Conservation (phyloP, 2,797 vertebrate genomes). For the Semaprochilodus insignis region DNA sequence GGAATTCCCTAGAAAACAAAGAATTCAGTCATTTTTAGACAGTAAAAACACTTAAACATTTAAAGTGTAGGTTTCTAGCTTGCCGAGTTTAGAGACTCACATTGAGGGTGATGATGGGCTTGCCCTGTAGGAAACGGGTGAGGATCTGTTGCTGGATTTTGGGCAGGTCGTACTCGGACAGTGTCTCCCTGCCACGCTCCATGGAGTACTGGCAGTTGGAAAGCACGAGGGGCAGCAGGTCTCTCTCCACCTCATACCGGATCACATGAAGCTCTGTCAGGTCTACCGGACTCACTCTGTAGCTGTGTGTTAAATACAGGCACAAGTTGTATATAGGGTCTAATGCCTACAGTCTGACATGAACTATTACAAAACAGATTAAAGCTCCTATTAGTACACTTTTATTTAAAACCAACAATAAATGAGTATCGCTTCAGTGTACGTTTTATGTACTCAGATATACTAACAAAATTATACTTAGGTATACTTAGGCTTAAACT, state of each 20-base stretch:
- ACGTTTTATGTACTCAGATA: too few relatives aligned
- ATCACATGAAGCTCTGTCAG: conserved; percentile 91
- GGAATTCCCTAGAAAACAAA: conserved; percentile 87
- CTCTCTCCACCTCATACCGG: conserved; percentile 87
- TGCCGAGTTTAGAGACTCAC: conserved; percentile 71
- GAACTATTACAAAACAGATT: too few relatives aligned
- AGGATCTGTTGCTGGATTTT: conserved; percentile 92
- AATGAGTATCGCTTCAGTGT: too few relatives aligned
- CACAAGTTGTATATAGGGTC: neutral
- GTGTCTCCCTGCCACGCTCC: conserved; percentile 83
- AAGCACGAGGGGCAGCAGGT: conserved; percentile 88
- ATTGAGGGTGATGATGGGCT: conserved; percentile 84
- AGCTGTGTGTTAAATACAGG: conserved; percentile 73
- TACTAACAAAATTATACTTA: too few relatives aligned
- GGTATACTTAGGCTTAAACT: too few relatives aligned
- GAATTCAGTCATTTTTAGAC: neutral
- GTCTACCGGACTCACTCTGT: conserved; percentile 86
- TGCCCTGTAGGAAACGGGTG: conserved; percentile 89
- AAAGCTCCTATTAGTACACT: too few relatives aligned
- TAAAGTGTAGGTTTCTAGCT: neutral
- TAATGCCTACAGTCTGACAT: neutral
- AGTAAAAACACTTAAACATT: neutral
- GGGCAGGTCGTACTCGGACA: conserved; percentile 87
- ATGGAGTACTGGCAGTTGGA: conserved; percentile 95
- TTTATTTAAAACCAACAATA: too few relatives aligned